Conservation (phyloP, 2,113 vertebrate genomes). For the Monopterus albus region DNA sequence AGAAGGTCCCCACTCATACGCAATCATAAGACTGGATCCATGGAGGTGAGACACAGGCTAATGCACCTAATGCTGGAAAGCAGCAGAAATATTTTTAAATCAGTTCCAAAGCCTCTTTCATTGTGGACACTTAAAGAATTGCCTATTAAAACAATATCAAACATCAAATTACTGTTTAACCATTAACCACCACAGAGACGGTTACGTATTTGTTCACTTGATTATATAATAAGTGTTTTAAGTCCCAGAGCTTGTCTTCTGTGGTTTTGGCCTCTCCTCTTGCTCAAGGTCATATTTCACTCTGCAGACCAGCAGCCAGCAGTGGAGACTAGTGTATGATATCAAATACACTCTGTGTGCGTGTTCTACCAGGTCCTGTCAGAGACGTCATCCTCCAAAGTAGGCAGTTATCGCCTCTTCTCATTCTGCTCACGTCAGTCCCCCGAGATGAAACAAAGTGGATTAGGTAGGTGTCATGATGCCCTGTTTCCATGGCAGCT, state of each 20-base stretch:
- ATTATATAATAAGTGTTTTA: not conserved
- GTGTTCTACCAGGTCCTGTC: slow-evolving; percentile 89
- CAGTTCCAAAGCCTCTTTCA: too few relatives aligned
- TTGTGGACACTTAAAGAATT: too few relatives aligned
- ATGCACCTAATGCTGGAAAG: too few relatives aligned
- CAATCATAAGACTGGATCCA: slow-evolving; percentile 91
- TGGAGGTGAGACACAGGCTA: too few relatives aligned
- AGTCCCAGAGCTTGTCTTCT: not conserved
- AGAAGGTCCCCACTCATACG: slow-evolving; percentile 88
- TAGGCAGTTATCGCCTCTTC: slow-evolving; percentile 93
- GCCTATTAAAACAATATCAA: not conserved
- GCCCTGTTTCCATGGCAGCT: slow-evolving; percentile 7
- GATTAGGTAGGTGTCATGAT: slow-evolving; percentile 85
- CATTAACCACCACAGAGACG: not conserved
- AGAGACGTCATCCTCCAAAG: slow-evolving; percentile 85
- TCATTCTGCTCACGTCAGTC: slow-evolving; percentile 90
- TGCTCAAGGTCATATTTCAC: slow-evolving; percentile 2
- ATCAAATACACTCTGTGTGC: slow-evolving; percentile 74
- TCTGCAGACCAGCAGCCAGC: not conserved
- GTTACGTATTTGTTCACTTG: not conserved
- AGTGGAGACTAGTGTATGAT: not conserved
- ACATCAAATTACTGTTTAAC: not conserved
- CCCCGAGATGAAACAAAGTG: slow-evolving; percentile 91
- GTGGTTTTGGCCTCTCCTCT: not conserved
- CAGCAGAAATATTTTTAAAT: too few relatives aligned